Evolutionary conservation across 2,113 vertebrate genomes (phyloP), one percentile per base, ranked within the genome.

Genomic region (Cyanoramphus novaezelandiae): DNA sequence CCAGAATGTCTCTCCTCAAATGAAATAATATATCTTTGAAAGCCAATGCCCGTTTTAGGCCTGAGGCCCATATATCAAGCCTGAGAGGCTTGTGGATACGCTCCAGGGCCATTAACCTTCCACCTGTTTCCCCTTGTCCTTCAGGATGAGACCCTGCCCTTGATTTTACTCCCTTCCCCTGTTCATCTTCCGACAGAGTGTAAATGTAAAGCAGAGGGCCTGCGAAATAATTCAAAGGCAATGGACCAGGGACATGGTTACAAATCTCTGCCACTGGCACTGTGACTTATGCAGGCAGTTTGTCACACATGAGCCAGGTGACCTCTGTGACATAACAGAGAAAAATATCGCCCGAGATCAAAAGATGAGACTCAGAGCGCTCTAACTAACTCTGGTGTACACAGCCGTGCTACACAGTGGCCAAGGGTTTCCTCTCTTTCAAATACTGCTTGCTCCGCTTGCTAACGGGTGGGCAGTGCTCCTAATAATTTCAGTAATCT

Each of bases 21-120:
- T 99, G 99, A 99, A 99, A 99, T 99, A 99, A 99, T 99, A 99
- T 99, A 99, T 99, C 99, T 99, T 99, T 99, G 99, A 99, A 99
- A 99, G 99, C 98, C 99, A 99, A 99, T 98, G 99, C 99, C 99
- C 95, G 98, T 98, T 98, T 98, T 98, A 97, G 98, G 98, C 98
- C 98, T 97, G 92, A 98, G 98, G 98, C 98, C 99, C 99, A 99
- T 99, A 99, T 99, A 99, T 99, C 99, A 99, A 99, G 98, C 98
- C 98, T 98, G 99, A 99, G 98, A 98, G 98, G 98, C 99, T 99
- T 98, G 99, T 99, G 99, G 99, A 99, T 99, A 98, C 98, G 98
- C 99, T 99, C 99, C 99, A 99, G 98, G 99, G 98, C 99, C 99
- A 99, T 99, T 99, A 99, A 99, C 99, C 99, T 99, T 99, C 99